A percentile compares a stretch with the other conserved stretches of the same genome.
Evolutionary conservation across 1,140 invertebrate species (phyloP).

Genomic region (Caenorhabditis elegans): DNA sequence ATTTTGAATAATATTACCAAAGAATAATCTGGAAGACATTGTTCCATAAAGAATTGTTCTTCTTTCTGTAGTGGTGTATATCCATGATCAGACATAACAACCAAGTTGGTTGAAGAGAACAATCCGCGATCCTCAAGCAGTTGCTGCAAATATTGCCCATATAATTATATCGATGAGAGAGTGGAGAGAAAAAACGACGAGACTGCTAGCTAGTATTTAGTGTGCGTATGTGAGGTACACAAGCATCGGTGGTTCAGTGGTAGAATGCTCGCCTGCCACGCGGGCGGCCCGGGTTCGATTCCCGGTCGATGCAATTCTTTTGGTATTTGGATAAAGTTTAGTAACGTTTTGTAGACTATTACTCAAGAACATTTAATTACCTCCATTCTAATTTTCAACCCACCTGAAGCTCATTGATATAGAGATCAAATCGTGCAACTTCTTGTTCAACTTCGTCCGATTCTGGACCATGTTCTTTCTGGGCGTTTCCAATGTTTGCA

Average conservation of each 20-base stretch:
- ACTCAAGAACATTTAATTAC: background rate
- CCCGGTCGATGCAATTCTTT: conserved; percentile 69
- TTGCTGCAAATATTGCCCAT: conserved; percentile 48
- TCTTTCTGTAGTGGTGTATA: conserved; percentile 58
- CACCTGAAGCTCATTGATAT: conserved; percentile 35
- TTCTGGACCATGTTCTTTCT: background rate
- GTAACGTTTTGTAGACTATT: background rate
- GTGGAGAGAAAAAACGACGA: too few species aligned
- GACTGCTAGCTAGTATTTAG: background rate
- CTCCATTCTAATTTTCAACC: background rate
- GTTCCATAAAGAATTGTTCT: conserved; percentile 64
- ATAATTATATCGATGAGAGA: too few species aligned
- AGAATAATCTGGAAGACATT: conserved; percentile 61
- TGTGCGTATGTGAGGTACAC: background rate
- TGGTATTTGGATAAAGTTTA: too few species aligned
- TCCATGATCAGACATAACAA: conserved; percentile 64
- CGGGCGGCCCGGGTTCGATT: conserved; percentile 71
- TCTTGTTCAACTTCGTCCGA: conserved; percentile 41
- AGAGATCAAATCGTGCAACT: conserved; percentile 15
- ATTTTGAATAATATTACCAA: conserved; percentile 11
- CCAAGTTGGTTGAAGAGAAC: conserved; percentile 58
- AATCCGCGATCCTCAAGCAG: conserved; percentile 56
- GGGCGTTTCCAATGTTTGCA: conserved; percentile 35
- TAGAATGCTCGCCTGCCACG: conserved; percentile 71
- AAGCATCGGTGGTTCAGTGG: conserved; percentile 71